Conservation (phyloP, 1,140 invertebrate genomes). For the Akabosia matsudoensis region DNA sequence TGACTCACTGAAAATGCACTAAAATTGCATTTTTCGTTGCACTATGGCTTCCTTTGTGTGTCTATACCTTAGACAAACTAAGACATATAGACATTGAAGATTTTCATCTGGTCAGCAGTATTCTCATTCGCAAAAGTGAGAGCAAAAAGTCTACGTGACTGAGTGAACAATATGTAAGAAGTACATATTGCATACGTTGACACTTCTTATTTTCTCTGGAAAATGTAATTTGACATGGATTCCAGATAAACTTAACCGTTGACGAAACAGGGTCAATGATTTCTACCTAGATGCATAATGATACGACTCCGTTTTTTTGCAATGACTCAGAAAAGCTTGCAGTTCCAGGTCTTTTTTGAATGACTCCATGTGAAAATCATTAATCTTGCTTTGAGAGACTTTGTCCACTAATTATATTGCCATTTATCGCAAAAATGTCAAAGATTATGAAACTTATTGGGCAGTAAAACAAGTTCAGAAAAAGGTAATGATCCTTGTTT, state of each 20-base stretch:
- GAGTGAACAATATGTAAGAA: too few species aligned
- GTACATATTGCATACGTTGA: neutral
- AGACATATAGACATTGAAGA: too few species aligned
- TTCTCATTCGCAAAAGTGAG: too few species aligned
- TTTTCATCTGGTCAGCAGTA: too few species aligned
- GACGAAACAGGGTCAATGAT: conserved; percentile 9
- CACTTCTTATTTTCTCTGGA: neutral
- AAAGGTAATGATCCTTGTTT: neutral
- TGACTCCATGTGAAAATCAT: too few species aligned
- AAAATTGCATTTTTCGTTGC: too few species aligned
- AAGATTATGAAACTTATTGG: neutral
- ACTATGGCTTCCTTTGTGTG: too few species aligned
- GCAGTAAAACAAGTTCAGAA: neutral
- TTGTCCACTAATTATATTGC: too few species aligned
- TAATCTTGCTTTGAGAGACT: too few species aligned
- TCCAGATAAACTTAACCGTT: neutral
- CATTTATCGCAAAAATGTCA: neutral
- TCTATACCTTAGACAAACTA: too few species aligned
- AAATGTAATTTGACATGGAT: neutral
- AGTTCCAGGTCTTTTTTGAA: neutral
- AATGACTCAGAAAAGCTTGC: neutral
- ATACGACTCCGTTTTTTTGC: neutral
- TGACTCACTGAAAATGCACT: too few species aligned
- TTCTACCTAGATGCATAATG: neutral
- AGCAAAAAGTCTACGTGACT: too few species aligned